Evolutionary conservation across 2,797 vertebrate genomes (phyloP), one percentile per base, ranked within the genome.

Genomic region (Sebastes diploproa): DNA sequence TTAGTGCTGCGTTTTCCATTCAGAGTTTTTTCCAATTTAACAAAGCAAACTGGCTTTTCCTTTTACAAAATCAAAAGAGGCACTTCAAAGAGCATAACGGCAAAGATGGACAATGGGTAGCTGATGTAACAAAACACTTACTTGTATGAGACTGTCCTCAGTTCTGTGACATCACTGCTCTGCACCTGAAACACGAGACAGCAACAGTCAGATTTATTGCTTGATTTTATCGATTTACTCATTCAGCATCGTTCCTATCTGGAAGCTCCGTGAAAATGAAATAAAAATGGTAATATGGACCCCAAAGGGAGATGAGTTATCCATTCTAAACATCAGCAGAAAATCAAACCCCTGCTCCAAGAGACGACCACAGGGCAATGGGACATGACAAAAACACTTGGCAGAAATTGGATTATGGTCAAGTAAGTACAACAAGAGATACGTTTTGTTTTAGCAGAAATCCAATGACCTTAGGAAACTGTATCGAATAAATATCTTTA

Each of bases 111-210:
- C 42, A 69, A 80, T 72, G 73, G 70, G 76, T 16, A 36, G 71
- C 29, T 79, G 82, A 34, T 82, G 87, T 63, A 80, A 70, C 68
- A 62, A 87, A 83, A 80, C 60, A 94, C 96, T 97, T 95, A 97
- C 96, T 62, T 94, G 94, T 86, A 75, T 75, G 91, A 93, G 88
- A 93, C 38, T 0, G 81, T 74, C 83, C 88, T 97, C 96, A 97
- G 90, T 90, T 92, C 91, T 94, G 90, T 91, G 93, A 93, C 96
- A 96, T 96, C 90, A 91, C 94, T 89, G 88, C 86, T 91, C 82
- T 82, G 86, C 88, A 95, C 88, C 97, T 97, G 95, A 89, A 96
- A 96, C 20, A 95, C 18, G 92, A 94, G 90, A 94, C 79, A 86
- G 86, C 72, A 77, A 78, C 38, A 38, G 86, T 94, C 86, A 93